Evolutionary conservation across 2,888 invertebrate species (phyloP).

Genomic region (Drosophila sordidapex): DNA sequence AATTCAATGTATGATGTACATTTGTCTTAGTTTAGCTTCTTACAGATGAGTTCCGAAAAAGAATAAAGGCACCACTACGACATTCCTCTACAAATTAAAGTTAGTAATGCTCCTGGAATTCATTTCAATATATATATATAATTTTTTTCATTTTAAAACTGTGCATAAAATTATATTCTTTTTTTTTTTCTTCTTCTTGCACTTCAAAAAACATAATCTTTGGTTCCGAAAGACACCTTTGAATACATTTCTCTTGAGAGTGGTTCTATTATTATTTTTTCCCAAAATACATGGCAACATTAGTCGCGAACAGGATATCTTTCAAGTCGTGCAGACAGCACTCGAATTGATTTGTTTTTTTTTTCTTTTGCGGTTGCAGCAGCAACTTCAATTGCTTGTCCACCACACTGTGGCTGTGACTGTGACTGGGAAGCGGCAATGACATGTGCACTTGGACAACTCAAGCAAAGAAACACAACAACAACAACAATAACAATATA

Average conservation of each 20-base stretch:
- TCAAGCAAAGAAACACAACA: slow-evolving; percentile 36
- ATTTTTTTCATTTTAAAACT: too few species aligned
- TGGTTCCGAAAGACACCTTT: too few species aligned
- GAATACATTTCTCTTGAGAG: too few species aligned
- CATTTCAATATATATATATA: background rate
- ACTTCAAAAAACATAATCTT: too few species aligned
- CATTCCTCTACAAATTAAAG: background rate
- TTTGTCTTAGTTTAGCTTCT: background rate
- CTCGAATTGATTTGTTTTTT: background rate
- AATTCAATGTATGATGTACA: background rate
- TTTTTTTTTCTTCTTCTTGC: background rate
- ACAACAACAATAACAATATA: slow-evolving; percentile 23
- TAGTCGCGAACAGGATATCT: slow-evolving; percentile 12
- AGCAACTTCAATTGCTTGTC: slow-evolving; percentile 29
- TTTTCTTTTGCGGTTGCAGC: slow-evolving; percentile 16
- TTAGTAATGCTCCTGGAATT: background rate
- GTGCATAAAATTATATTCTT: background rate
- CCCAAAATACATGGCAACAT: too few species aligned
- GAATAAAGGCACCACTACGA: background rate
- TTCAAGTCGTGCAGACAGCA: slow-evolving; percentile 1
- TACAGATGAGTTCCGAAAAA: background rate
- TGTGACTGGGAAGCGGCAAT: slow-evolving; percentile 50
- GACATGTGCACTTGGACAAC: slow-evolving; percentile 65
- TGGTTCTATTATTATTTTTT: background rate
- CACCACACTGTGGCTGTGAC: slow-evolving; percentile 12